A percentile compares a stretch with the other conserved stretches of the same genome.
These are phyloP conservation scores for Ennomos quercinarius DNA, from an alignment of 2,888 invertebrate species.

Conservation along the genomic window DNA sequence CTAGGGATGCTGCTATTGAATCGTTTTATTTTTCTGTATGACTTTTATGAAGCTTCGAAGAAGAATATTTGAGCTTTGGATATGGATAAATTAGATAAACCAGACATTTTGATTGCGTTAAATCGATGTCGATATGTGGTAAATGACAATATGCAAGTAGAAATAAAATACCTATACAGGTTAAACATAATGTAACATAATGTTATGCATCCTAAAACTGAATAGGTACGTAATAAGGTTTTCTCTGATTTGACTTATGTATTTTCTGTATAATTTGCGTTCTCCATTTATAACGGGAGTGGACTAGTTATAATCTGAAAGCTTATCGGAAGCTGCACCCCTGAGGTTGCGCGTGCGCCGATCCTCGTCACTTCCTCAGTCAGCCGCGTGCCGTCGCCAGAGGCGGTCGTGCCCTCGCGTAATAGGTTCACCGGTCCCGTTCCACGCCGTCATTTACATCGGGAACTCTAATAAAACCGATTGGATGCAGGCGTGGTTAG, in stretches of 20 bases:
- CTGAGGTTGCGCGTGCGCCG: slow-evolving; percentile 58
- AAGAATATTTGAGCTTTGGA: too few species aligned
- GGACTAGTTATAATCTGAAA: slow-evolving; percentile 42
- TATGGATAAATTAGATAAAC: too few species aligned
- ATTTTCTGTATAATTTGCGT: too few species aligned
- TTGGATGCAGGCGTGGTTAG: slow-evolving; percentile 40
- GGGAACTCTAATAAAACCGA: slow-evolving; percentile 52
- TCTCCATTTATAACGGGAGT: slow-evolving; percentile 22
- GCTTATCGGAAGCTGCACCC: slow-evolving; percentile 57
- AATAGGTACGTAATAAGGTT: too few species aligned
- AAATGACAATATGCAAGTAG: too few species aligned
- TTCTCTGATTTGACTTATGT: too few species aligned
- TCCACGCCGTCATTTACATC: slow-evolving; percentile 54
- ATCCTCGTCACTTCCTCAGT: slow-evolving; percentile 68
- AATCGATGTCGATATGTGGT: too few species aligned
- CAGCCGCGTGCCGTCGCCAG: slow-evolving; percentile 67
- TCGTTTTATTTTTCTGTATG: not conserved
- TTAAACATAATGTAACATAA: too few species aligned
- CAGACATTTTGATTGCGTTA: too few species aligned
- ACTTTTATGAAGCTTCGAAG: too few species aligned
- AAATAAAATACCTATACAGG: too few species aligned
- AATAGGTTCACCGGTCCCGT: slow-evolving; percentile 70
- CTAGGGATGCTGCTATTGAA: slow-evolving; percentile 34
- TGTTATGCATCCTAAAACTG: too few species aligned
- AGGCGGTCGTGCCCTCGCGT: slow-evolving; percentile 71